These are phyloP conservation scores for Bufotes viridis DNA, from an alignment of 2,797 vertebrate genomes.

Conservation along the genomic window DNA sequence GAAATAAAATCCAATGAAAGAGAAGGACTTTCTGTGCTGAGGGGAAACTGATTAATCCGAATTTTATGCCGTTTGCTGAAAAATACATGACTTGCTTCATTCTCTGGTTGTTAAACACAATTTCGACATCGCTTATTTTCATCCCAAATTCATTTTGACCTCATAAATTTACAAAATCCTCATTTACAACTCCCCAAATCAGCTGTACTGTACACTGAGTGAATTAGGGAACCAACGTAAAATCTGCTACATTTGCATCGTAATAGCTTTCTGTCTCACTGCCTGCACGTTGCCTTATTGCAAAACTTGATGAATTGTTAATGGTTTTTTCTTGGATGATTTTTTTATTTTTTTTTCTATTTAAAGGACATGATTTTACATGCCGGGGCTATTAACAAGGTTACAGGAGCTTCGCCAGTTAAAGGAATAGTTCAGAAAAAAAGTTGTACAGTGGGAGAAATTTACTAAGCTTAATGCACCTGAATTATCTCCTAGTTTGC, in stretches of 20 bases:
- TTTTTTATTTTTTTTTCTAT: background rate
- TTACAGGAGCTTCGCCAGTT: background rate
- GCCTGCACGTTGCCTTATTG: slow-evolving; percentile 11
- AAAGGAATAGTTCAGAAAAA: background rate
- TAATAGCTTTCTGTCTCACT: slow-evolving; percentile 44
- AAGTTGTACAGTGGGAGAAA: background rate
- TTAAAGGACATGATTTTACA: slow-evolving; percentile 13
- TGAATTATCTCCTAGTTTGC: too few relatives aligned
- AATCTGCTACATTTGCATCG: slow-evolving; percentile 39
- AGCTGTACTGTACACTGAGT: slow-evolving; percentile 17
- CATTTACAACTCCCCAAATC: slow-evolving; percentile 42
- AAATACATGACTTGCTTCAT: background rate
- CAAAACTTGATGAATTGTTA: slow-evolving; percentile 45
- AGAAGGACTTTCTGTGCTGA: background rate
- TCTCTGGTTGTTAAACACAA: slow-evolving; percentile 40
- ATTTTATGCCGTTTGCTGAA: background rate
- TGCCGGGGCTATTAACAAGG: background rate
- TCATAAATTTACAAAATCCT: slow-evolving; percentile 40
- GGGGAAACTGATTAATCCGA: background rate
- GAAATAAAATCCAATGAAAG: background rate
- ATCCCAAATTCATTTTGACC: slow-evolving; percentile 33
- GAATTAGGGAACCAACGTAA: slow-evolving; percentile 18
- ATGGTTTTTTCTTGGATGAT: slow-evolving; percentile 12
- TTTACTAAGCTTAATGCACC: too few relatives aligned
- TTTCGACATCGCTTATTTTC: slow-evolving; percentile 11